These are phyloP conservation scores for Hemitrygon akajei DNA, from an alignment of 2,797 vertebrate species.

Conservation along the genomic window DNA sequence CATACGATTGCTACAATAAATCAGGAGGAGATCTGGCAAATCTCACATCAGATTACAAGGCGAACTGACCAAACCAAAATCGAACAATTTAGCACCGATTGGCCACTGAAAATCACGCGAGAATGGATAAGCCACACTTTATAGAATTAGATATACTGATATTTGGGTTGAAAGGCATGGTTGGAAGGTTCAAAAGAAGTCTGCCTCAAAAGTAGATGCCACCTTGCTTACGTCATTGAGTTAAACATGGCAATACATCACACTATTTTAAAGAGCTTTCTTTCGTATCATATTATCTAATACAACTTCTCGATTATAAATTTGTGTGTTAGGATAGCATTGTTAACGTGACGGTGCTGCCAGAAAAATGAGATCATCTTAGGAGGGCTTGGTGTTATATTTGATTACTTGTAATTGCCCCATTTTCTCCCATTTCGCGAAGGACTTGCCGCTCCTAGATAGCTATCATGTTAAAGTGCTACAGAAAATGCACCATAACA, in stretches of 20 bases:
- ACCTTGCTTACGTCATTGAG: background rate
- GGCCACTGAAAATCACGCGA: background rate
- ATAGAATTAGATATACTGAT: background rate
- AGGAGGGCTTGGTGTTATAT: background rate
- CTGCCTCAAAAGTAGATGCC: background rate
- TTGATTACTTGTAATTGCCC: background rate
- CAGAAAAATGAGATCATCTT: background rate
- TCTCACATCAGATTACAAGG: too few species aligned
- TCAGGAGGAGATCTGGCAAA: background rate
- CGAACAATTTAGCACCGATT: background rate
- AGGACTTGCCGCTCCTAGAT: background rate
- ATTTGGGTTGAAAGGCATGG: background rate
- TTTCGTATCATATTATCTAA: background rate
- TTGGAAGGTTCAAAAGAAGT: too few species aligned
- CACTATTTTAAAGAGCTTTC: background rate
- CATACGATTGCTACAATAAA: background rate
- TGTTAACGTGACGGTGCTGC: background rate
- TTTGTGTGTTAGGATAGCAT: background rate
- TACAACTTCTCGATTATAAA: background rate
- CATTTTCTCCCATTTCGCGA: background rate
- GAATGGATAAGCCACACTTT: background rate
- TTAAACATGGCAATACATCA: background rate
- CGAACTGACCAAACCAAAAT: background rate
- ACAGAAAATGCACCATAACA: too few species aligned
- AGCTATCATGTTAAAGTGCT: background rate